Evolutionary conservation across 1,140 invertebrate genomes (phyloP), one percentile per base, ranked within the genome.

Genomic region (Limonius californicus): DNA sequence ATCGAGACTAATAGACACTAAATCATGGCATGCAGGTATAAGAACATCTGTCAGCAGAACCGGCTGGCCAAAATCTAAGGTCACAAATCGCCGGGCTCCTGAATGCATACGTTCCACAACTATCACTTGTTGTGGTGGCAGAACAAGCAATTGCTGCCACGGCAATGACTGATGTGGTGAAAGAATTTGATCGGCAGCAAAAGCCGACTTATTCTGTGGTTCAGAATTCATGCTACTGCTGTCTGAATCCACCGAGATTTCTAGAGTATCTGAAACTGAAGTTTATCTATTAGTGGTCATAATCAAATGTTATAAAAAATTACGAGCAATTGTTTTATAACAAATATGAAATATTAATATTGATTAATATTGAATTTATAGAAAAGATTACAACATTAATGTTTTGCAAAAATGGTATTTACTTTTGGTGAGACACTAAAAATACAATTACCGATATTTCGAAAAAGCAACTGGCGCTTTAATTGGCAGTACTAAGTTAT

Each of bases 91-190:
- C 12, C 89, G 78, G 35, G 91, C 92, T 67, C 89, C 92, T 16
- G 91, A 93, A 78, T 95, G 91, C 89, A 96, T 94, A 63, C 92
- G 82, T 74, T 97, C 93, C 43, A 97, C 91, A n/a, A 95, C 87
- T 53, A 95, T 83, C 66, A 89, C 73, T 62, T 77, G 75, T 61
- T 72, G 70, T 8, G 73, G 67, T 15, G 75, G 73, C 1, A 70
- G 54, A 8, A 71, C 61, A 12, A 77, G 42, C 14, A 77, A 59
- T 39, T 77, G 73, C 63, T 76, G 74, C 73, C 73, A 76, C 0
- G 71, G 67, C 42, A 70, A 43, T 8, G 62, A 23, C 50, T 67
- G 60, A 53, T 60, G 57, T 3, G 67, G 64, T 8, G 62, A 58
- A n/a, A 64, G 20, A 32, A 61, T 67, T 21, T 66, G 58, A 50